Percentiles rank a stretch among this genome's conserved stretches.
Evolutionary conservation across 2,113 vertebrate genomes (phyloP).

Genomic region (Neogale vison): DNA sequence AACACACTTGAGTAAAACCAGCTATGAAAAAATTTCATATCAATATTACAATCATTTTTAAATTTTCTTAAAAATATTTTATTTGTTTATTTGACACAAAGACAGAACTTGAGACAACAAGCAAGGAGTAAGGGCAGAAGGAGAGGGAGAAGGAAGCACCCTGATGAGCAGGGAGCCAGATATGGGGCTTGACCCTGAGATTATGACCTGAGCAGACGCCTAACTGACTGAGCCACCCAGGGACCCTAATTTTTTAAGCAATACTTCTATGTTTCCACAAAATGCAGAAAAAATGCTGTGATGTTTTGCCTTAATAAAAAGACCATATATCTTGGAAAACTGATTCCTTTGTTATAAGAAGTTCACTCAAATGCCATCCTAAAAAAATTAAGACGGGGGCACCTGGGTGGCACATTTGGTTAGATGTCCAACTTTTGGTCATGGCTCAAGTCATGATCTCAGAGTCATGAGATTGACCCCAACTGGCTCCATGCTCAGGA

Average conservation of each 20-base stretch:
- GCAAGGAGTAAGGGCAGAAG: not conserved
- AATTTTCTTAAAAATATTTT: not conserved
- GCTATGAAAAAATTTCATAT: not conserved
- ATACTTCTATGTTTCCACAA: not conserved
- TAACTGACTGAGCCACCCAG: too few relatives aligned
- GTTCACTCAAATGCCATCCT: not conserved
- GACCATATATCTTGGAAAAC: not conserved
- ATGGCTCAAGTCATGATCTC: not conserved
- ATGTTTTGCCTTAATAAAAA: not conserved
- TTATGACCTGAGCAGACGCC: too few relatives aligned
- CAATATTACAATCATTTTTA: not conserved
- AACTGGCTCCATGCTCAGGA: not conserved
- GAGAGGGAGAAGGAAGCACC: not conserved
- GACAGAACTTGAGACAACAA: not conserved
- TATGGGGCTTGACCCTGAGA: too few relatives aligned
- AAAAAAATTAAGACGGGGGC: not conserved
- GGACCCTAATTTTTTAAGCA: not conserved
- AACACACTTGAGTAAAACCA: not conserved
- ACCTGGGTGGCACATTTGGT: not conserved
- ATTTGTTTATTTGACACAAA: not conserved
- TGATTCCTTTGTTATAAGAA: not conserved
- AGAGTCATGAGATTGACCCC: not conserved
- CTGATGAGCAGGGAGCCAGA: too few relatives aligned
- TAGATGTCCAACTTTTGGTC: not conserved
- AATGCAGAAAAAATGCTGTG: not conserved